These are phyloP conservation scores for Vanessa cardui DNA, from an alignment of 2,888 invertebrate species.

Conservation along the genomic window DNA sequence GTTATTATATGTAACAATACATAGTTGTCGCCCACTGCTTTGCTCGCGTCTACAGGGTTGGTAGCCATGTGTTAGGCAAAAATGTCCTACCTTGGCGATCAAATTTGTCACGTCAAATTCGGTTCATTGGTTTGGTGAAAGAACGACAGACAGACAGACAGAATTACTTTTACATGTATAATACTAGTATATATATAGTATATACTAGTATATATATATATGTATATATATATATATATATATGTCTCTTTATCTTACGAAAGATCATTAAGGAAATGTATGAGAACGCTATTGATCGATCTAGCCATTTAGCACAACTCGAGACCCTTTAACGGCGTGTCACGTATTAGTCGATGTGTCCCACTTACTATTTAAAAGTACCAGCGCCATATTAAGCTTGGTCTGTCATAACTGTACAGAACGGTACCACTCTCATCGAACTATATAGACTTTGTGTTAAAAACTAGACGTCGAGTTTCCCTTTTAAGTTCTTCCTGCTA, in stretches of 20 bases:
- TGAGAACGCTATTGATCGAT: neutral
- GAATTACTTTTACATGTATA: no score
- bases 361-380: constrained; percentile 40
- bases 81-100: no score
- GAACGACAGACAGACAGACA: no score
- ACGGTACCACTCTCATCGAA: constrained; percentile 24
- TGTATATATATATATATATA: no score
- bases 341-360: constrained; percentile 22
- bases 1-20: no score
- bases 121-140: no score
- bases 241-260: no score
- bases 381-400: constrained; percentile 34
- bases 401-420: constrained; percentile 41
- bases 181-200: neutral
- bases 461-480: constrained; percentile 46
- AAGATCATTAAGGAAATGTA: neutral
- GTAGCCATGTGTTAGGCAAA: no score
- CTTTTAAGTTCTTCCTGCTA: constrained; percentile 56
- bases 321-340: constrained; percentile 24
- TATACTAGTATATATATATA: no score
- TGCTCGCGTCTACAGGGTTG: no score
- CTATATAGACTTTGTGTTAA: constrained; percentile 51
- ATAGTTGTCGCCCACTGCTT: no score
- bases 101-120: no score
- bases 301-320: neutral